These are phyloP conservation scores for Balaeniceps rex DNA, from an alignment of 2,113 vertebrate species.

Conservation along the genomic window DNA sequence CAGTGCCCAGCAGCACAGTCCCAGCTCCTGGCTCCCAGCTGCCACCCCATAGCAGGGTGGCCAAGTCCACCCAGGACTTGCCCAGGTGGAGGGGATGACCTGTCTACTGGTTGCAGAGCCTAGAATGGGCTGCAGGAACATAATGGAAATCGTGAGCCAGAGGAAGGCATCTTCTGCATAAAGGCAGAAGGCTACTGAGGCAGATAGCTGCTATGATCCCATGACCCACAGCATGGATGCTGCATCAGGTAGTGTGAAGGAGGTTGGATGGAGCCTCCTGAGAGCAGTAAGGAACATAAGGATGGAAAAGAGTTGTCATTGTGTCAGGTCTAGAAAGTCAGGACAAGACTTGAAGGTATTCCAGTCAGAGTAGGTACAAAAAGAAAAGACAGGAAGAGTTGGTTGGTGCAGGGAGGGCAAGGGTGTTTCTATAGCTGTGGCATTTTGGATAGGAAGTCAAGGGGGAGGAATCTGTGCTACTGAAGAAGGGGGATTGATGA, in stretches of 20 bases:
- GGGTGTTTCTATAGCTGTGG: neutral
- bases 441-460: neutral
- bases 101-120: neutral
- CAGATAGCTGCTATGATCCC: neutral
- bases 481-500: neutral
- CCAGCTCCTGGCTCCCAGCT: neutral
- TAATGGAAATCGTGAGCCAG: neutral
- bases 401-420: neutral
- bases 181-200: neutral
- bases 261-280: neutral
- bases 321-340: neutral
- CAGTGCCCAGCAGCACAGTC: neutral
- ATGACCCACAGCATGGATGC: neutral
- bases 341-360: neutral
- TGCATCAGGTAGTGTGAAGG: neutral
- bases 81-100: neutral
- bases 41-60: neutral
- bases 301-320: neutral
- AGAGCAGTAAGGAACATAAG: neutral
- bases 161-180: neutral
- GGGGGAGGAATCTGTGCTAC: neutral
- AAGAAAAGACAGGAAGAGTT: neutral
- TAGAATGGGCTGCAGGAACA: neutral
- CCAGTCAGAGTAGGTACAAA: neutral
- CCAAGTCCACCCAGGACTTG: neutral